Evolutionary conservation across 2,888 invertebrate species (phyloP), one percentile per base, ranked within the genome.

Genomic region (Leptopterna dolabrata): DNA sequence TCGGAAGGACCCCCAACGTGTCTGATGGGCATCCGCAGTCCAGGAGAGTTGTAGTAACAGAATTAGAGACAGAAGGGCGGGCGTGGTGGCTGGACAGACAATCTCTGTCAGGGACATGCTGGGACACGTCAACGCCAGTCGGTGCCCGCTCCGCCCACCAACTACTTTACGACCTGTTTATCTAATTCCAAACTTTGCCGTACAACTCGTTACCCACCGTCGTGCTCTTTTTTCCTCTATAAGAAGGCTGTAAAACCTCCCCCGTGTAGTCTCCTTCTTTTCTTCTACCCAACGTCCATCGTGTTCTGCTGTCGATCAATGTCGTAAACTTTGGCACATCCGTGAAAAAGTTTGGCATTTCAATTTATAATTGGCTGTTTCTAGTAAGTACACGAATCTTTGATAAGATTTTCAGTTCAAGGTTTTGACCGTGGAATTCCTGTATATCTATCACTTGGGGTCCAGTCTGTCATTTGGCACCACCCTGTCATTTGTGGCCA

Each of bases 61-160:
- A 63, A 63, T 63, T 63, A 63, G 63, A 63, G 63, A 24, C 24
- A 30, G 71, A 27, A 27, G n/a, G n/a, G 51, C n/a, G 63, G 63
- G 63, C 63, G 63, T 63, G 81, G 81, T 16, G 81, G 81, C 24
- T 36, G 76, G 41, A 76, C 36, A n/a, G 80, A 51, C 81, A 45
- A 55, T 81, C 81, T 81, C 81, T 81, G 81, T 81, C 81, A 81
- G 55, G 30, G 29, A 81, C 81, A 81, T 81, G 51, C 81, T 29
- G 30, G 51, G 24, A 63, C 63, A 47, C 55, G 81, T 81, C 81
- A 81, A 19, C 55, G 81, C 30, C 81, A 81, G 81, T 24, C 30
- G 63, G 4, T n/a, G n/a, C 4, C 51, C 63, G 24, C 63, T 19
- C 51, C 63, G 24, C 63, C 63, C 24, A 24, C 63, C 63, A 63